A percentile compares a stretch with the other conserved stretches of the same genome.
Conservation (phyloP, 2,888 invertebrate genomes). For the Drosophila putrida region DNA sequence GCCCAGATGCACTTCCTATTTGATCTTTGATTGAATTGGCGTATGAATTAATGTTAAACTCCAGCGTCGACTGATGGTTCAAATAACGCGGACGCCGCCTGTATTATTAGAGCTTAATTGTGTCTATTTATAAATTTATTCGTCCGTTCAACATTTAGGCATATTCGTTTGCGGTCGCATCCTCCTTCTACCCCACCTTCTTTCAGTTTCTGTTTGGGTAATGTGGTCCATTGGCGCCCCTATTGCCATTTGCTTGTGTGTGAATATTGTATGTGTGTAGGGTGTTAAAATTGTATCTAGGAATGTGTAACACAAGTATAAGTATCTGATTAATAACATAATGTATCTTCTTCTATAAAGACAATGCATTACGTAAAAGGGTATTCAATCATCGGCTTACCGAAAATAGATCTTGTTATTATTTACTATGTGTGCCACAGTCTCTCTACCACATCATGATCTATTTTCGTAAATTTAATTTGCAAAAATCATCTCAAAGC, state of each 20-base stretch:
- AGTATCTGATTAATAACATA: neutral
- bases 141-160: constrained; percentile 65
- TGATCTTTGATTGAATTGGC: constrained; percentile 72
- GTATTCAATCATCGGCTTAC: constrained; percentile 3
- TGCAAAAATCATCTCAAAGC: constrained; percentile 64
- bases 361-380: constrained; percentile 2
- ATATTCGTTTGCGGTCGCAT: constrained; percentile 39
- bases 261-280: constrained; percentile 14
- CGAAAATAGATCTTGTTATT: constrained; percentile 26
- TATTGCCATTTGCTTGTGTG: constrained; percentile 51
- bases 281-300: constrained; percentile 20
- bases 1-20: constrained; percentile 46
- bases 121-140: constrained; percentile 74
- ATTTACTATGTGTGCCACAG: constrained; percentile 54
- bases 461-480: constrained; percentile 75
- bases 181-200: neutral
- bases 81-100: constrained; percentile 43
- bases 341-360: neutral
- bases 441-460: constrained; percentile 68
- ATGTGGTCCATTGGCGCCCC: constrained; percentile 45
- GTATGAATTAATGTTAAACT: constrained; percentile 47
- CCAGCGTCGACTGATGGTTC: constrained; percentile 25
- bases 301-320: constrained; percentile 20
- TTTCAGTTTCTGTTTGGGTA: constrained; percentile 23
- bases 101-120: constrained; percentile 79